Conservation (phyloP, 1,140 invertebrate genomes). For the Dendrolimus punctatus region DNA sequence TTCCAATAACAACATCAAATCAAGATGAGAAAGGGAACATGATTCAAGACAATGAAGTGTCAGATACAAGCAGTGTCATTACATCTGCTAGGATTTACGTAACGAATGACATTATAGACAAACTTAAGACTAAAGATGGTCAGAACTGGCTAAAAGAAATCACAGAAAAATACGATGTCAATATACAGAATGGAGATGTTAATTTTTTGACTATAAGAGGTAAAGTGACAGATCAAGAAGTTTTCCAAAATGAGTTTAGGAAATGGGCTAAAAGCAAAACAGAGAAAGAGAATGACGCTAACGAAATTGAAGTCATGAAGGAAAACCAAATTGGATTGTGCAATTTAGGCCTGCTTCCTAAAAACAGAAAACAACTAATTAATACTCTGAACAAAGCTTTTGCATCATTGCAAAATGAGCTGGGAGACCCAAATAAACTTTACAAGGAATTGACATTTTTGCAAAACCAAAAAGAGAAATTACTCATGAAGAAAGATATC, state of each 20-base stretch:
- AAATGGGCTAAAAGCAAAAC: constrained; percentile 40
- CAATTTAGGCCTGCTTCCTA: constrained; percentile 43
- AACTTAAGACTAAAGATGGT: constrained; percentile 61
- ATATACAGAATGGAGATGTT: constrained; percentile 45
- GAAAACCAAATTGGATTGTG: constrained; percentile 25
- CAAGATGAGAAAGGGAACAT: constrained; percentile 51
- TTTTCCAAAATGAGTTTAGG: constrained; percentile 59
- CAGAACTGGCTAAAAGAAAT: constrained; percentile 44
- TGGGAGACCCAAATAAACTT: constrained; percentile 50
- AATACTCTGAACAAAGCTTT: constrained; percentile 44
- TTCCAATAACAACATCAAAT: constrained; percentile 32
- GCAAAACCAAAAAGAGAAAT: constrained; percentile 55
- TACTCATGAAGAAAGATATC: constrained; percentile 58
- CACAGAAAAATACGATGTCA: constrained; percentile 54
- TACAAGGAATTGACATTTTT: constrained; percentile 48
- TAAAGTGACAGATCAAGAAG: constrained; percentile 59
- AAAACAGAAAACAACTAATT: constrained; percentile 41
- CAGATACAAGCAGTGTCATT: constrained; percentile 50
- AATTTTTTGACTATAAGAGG: constrained; percentile 67
- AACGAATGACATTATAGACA: constrained; percentile 54
- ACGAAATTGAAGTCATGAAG: constrained; percentile 27
- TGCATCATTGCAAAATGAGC: constrained; percentile 40
- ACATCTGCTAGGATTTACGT: constrained; percentile 64
- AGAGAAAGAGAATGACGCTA: constrained; percentile 18
- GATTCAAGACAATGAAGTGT: constrained; percentile 62